Evolutionary conservation across 1,140 invertebrate species (phyloP).

Genomic region (Tetraneura akinire): DNA sequence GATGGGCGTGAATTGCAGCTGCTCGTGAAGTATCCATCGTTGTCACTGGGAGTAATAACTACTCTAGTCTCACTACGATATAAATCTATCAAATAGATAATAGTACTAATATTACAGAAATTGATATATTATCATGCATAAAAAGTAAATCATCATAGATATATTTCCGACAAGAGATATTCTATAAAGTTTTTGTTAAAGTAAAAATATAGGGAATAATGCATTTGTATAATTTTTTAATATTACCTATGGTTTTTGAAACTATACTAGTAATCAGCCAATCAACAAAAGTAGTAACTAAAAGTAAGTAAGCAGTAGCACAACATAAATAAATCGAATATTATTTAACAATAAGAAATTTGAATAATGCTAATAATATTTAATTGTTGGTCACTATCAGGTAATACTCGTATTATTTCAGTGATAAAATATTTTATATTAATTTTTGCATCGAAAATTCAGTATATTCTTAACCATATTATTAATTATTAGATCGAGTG

Average conservation of each 20-base stretch:
- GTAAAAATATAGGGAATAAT: background rate
- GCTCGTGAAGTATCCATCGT: no score
- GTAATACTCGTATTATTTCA: background rate
- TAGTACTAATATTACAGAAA: no score
- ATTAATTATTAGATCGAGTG: background rate
- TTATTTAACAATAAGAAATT: background rate
- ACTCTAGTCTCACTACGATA: no score
- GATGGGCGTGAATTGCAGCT: no score
- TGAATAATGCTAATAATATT: background rate
- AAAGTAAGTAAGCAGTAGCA: no score
- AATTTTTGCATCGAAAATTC: no score
- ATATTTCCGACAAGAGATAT: no score
- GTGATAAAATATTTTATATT: no score
- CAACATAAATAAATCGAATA: background rate
- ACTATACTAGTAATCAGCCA: background rate
- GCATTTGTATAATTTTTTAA: background rate
- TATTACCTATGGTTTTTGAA: background rate
- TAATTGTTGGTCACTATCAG: background rate
- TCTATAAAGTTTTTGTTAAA: background rate
- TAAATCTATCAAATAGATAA: background rate
- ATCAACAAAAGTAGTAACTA: background rate
- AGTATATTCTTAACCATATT: no score
- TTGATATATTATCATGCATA: no score
- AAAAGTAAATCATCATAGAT: no score
- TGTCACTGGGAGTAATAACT: no score